phyloP scores from a whole-genome alignment of 2,888 invertebrate genomes.

The Chymomyza fuscimana region DNA sequence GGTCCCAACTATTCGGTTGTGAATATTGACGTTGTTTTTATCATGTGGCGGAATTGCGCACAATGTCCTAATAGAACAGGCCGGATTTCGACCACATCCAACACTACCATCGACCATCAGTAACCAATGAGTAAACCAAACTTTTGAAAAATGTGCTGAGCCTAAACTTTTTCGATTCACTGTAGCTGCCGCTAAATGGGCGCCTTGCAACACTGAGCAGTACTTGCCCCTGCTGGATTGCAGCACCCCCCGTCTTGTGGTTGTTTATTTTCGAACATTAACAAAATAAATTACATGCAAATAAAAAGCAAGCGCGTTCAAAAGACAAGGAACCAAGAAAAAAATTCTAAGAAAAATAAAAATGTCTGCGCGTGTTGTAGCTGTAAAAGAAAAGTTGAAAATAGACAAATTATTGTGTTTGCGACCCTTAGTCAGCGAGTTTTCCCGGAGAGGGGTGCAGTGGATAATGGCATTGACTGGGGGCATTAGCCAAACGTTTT shows the following conservation, averaged over 20 bases:
- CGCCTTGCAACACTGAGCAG: not conserved
- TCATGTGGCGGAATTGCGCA: too few relatives aligned
- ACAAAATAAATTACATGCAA: conserved; percentile 74
- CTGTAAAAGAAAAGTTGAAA: conserved; percentile 51
- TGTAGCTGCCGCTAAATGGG: conserved; percentile 54
- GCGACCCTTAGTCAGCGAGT: conserved; percentile 20
- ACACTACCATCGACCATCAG: too few relatives aligned
- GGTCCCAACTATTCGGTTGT: too few relatives aligned
- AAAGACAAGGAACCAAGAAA: not conserved
- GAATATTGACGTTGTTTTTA: too few relatives aligned
- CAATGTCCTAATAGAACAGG: too few relatives aligned
- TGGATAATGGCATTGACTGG: not conserved
- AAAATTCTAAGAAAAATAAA: not conserved
- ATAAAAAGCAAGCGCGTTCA: conserved; percentile 41
- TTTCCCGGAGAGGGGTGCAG: not conserved
- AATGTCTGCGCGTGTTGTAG: not conserved
- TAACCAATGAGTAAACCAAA: too few relatives aligned
- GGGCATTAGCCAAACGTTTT: conserved; percentile 14
- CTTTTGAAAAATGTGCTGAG: too few relatives aligned
- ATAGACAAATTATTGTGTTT: conserved; percentile 66
- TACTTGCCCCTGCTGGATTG: conserved; percentile 9
- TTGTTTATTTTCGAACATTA: conserved; percentile 72
- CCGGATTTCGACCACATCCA: too few relatives aligned
- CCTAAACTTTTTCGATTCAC: not conserved
- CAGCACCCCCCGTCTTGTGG: conserved; percentile 21